Evolutionary conservation across 2,797 vertebrate genomes (phyloP).

Genomic region (Nannoperca obscura): DNA sequence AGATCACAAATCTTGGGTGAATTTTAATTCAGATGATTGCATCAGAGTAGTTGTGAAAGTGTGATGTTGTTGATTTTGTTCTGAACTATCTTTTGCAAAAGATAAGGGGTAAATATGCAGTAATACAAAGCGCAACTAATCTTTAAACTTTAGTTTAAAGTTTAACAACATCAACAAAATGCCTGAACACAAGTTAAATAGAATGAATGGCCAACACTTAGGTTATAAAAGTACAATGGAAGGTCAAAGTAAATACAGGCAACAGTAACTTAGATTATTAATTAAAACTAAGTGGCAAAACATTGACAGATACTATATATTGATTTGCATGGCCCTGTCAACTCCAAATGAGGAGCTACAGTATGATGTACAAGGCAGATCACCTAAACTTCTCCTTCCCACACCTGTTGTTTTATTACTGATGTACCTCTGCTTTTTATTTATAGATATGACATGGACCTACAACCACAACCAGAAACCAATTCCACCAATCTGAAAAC

Average conservation of each 20-base stretch:
- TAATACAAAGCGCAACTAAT: not conserved
- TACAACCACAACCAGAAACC: conserved; percentile 8
- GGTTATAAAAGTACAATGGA: not conserved
- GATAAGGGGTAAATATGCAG: conserved; percentile 1
- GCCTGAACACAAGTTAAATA: not conserved
- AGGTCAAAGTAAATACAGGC: not conserved
- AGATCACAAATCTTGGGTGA: not conserved
- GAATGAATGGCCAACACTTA: not conserved
- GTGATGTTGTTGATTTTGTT: not conserved
- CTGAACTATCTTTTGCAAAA: conserved; percentile 7
- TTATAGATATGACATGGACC: not conserved
- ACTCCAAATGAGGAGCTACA: not conserved
- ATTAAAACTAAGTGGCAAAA: not conserved
- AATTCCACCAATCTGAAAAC: conserved; percentile 9
- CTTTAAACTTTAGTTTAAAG: not conserved
- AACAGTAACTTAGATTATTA: not conserved
- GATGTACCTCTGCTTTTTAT: not conserved
- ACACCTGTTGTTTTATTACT: not conserved
- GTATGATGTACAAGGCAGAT: not conserved
- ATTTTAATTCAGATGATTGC: not conserved
- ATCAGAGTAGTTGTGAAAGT: conserved; percentile 1
- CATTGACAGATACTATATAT: not conserved
- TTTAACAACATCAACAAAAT: conserved; percentile 1
- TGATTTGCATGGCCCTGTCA: not conserved
- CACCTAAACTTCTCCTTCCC: not conserved